phyloP scores from a whole-genome alignment of 2,888 invertebrate species.

The Tetragonula carbonaria region DNA sequence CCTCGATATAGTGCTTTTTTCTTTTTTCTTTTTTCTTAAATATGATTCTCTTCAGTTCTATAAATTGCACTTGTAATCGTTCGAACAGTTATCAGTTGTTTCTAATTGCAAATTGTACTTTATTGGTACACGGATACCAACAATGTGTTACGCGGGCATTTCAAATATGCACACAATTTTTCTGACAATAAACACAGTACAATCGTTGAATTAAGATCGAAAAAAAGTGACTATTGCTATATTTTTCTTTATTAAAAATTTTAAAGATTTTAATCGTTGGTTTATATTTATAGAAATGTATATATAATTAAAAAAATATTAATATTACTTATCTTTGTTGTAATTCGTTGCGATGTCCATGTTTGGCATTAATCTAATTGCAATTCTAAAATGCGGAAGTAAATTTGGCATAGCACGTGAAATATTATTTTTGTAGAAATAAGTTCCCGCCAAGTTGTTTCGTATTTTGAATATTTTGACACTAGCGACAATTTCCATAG shows the following conservation, averaged over 20 bases:
- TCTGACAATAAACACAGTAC: too few species aligned
- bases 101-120: constrained; percentile 1
- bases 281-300: background rate
- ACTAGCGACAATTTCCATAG: constrained; percentile 45
- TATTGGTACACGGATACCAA: background rate
- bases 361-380: too few species aligned
- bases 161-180: constrained; percentile 26
- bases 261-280: background rate
- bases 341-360: background rate
- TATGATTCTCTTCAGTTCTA: background rate
- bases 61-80: background rate
- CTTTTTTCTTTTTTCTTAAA: background rate
- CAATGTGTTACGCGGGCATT: constrained; percentile 44
- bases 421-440: background rate
- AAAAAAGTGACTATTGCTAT: background rate
- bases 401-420: background rate
- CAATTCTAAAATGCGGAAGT: background rate
- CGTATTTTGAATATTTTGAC: constrained; percentile 46
- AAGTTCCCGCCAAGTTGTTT: constrained; percentile 62
- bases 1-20: constrained; percentile 66
- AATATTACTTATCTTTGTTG: background rate
- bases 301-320: background rate
- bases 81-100: background rate
- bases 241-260: background rate
- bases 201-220: background rate